These are phyloP conservation scores for Heterodera carotae DNA, from an alignment of 1,140 invertebrate genomes.

Conservation along the genomic window DNA sequence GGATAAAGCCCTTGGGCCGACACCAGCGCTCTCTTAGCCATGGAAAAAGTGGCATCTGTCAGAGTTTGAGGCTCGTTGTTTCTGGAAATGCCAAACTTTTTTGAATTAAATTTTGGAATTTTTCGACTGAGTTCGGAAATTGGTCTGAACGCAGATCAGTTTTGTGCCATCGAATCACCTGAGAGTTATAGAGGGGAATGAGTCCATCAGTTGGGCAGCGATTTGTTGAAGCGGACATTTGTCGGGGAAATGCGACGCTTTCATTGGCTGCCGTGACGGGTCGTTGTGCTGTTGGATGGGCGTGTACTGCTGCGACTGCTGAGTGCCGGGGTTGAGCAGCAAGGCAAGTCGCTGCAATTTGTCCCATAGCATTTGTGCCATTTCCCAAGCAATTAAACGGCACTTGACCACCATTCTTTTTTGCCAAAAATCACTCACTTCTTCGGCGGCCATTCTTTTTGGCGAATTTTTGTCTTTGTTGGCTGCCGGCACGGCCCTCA, in stretches of 20 bases:
- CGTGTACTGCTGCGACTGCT: not conserved
- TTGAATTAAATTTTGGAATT: too few relatives aligned
- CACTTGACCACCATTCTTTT: too few relatives aligned
- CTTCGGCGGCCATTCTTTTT: not conserved
- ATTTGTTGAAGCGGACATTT: not conserved
- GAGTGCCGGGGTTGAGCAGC: not conserved
- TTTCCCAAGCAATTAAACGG: too few relatives aligned
- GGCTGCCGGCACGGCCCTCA: not conserved
- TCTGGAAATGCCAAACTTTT: not conserved
- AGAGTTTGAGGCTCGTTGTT: not conserved
- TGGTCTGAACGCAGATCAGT: too few relatives aligned
- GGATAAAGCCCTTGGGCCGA: not conserved
- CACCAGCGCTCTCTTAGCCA: not conserved
- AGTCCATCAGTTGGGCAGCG: not conserved
- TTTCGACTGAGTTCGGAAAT: too few relatives aligned
- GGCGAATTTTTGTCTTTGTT: not conserved
- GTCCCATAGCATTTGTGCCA: too few relatives aligned
- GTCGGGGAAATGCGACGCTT: not conserved
- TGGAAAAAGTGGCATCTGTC: not conserved
- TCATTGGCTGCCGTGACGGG: not conserved
- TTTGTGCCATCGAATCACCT: too few relatives aligned
- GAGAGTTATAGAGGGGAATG: not conserved
- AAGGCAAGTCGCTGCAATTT: not conserved
- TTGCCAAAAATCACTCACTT: too few relatives aligned
- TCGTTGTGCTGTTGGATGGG: not conserved